A percentile compares a stretch with the other conserved stretches of the same genome.
These are phyloP conservation scores for Mactra quadrangularis DNA, from an alignment of 1,140 invertebrate species.

Conservation along the genomic window DNA sequence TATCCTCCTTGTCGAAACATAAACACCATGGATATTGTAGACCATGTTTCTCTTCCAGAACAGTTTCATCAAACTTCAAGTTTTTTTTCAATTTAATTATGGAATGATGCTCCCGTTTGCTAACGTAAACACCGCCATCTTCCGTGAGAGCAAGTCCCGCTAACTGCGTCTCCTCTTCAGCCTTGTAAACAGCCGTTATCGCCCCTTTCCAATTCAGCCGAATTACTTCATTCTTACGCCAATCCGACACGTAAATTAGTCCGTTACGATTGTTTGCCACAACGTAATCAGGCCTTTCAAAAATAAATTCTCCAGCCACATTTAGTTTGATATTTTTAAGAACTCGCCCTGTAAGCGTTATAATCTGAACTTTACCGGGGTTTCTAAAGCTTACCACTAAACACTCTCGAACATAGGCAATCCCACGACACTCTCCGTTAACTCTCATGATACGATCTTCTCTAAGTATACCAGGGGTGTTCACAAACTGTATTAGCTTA, in stretches of 20 bases:
- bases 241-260: slow-evolving; percentile 21
- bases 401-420: background rate
- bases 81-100: background rate
- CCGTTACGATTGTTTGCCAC: background rate
- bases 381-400: background rate
- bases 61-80: background rate
- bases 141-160: background rate
- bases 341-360: background rate
- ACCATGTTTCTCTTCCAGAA: slow-evolving; percentile 20
- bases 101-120: slow-evolving; percentile 12
- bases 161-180: background rate
- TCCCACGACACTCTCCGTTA: slow-evolving; percentile 12
- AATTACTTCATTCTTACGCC: slow-evolving; percentile 10
- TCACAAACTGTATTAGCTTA: slow-evolving; percentile 13
- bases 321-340: background rate
- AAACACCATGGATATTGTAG: slow-evolving; percentile 15
- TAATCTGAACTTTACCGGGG: slow-evolving; percentile 14
- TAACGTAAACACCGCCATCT: slow-evolving; percentile 1
- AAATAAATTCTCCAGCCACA: background rate
- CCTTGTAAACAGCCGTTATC: slow-evolving; percentile 1
- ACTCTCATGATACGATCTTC: background rate
- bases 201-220: slow-evolving; percentile 17
- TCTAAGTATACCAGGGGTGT: background rate
- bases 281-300: slow-evolving; percentile 25
- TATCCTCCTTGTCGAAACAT: slow-evolving; percentile 13